Evolutionary conservation across 2,797 vertebrate genomes (phyloP).

Genomic region (Siniperca scherzeri): DNA sequence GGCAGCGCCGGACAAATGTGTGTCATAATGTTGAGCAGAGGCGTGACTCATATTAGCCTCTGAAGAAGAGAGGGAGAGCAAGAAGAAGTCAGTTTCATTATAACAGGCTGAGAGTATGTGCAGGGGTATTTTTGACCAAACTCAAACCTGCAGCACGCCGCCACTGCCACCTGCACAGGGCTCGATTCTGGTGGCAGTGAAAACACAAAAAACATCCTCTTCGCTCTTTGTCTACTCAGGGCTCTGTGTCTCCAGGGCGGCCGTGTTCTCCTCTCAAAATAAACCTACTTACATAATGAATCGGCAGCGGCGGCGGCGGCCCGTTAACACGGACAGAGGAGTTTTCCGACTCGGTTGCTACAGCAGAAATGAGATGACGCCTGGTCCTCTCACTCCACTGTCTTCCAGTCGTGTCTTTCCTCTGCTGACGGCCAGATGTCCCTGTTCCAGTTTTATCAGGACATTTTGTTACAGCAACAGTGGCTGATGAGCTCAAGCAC

Average conservation of each 20-base stretch:
- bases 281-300: conserved; percentile 67
- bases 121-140: neutral
- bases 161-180: neutral
- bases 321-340: conserved; percentile 6
- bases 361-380: conserved; percentile 17
- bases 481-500: neutral
- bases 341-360: conserved; percentile 16
- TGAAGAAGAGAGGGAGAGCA: neutral
- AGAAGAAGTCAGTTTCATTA: neutral
- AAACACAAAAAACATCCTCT: neutral
- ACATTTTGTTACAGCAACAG: neutral
- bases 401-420: conserved; percentile 31
- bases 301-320: neutral
- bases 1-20: conserved; percentile 1
- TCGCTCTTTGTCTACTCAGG: conserved; percentile 7
- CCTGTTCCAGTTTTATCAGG: conserved; percentile 2
- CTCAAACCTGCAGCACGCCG: conserved; percentile 4
- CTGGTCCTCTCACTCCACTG: conserved; percentile 6
- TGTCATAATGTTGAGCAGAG: conserved; percentile 27
- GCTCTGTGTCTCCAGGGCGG: conserved; percentile 50
- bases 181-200: neutral
- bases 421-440: conserved; percentile 13
- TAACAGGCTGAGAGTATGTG: neutral
- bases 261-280: conserved; percentile 64
- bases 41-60: conserved; percentile 41